These are phyloP conservation scores for Hoplias malabaricus DNA, from an alignment of 2,113 vertebrate species.

Conservation along the genomic window DNA sequence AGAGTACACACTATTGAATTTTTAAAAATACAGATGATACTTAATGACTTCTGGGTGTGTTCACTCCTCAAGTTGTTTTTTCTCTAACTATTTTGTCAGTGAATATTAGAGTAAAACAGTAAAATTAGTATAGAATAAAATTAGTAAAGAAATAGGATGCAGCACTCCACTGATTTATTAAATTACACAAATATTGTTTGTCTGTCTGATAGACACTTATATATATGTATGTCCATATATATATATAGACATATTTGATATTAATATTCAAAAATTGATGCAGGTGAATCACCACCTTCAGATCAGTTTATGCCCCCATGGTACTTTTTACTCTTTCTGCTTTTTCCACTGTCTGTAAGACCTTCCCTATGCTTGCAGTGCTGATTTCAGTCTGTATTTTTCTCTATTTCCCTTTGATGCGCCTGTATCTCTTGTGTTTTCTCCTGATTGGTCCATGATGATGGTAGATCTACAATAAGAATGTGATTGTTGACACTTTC, in stretches of 20 bases:
- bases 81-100: too few relatives aligned
- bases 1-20: too few relatives aligned
- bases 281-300: background rate
- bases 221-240: too few relatives aligned
- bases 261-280: background rate
- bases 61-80: too few relatives aligned
- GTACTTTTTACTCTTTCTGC: background rate
- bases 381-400: conserved; percentile 4
- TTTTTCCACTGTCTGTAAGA: background rate
- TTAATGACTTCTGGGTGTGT: too few relatives aligned
- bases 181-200: too few relatives aligned
- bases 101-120: too few relatives aligned
- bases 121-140: too few relatives aligned
- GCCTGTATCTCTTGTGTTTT: conserved; percentile 5
- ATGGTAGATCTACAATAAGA: conserved; percentile 80
- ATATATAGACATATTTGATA: background rate
- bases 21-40: too few relatives aligned
- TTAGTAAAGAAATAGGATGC: too few relatives aligned
- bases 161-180: too few relatives aligned
- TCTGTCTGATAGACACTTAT: too few relatives aligned
- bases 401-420: background rate
- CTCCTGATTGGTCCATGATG: background rate
- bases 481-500: conserved; percentile 90
- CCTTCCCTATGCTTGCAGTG: background rate
- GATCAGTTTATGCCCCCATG: background rate